Evolutionary conservation across 37 sponge, comb jelly and placozoan genomes (phyloP), one percentile per base, ranked within the genome.

Genomic region (Ephydatia muelleri): DNA sequence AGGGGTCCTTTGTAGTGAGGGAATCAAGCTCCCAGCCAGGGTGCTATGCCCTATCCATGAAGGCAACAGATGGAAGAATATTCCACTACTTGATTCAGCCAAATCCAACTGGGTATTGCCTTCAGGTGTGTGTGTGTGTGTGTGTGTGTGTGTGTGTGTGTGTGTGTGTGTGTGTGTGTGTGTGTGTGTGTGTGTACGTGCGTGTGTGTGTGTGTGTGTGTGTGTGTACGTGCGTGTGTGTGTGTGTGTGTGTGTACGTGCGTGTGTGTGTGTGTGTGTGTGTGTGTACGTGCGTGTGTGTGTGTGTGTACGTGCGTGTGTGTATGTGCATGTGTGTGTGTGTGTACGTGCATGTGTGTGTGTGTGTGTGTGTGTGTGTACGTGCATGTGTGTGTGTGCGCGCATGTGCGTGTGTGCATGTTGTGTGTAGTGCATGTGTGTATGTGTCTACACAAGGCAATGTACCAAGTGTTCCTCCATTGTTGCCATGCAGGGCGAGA

Each of bases 1-100:
- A 70, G 39, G 91, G 91, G 2, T 57, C 82, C 9, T 90, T 90
- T 67, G 80, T 90, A 2, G 91, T 90, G 14, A 49, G 91, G 4
- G 67, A 78, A 2, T 85, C 86, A 66, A 27, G 72, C 67, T 85
- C 86, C 35, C 74, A 85, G 25, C 91, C 86, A 12, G 86, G 86
- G 23, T 81, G 78, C 73, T 81, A 71, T 49, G 91, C 91, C 38
- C 76, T 90, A 27, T 85, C 91, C 28, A 19, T 90, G 71, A 81
- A 80, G 67, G 39, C 73, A 9, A 79, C 86, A 16, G 57, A 85
- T 35, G 82, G 82, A 0, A 67, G 23, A 29, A 81, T 90, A 11
- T 6, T 77, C 0, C 82, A 90, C 37, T 90, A 76, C 76, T 86
- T 90, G 72, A 90, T 90, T 34, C 79, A 81, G 69, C 49, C 38